A percentile compares a stretch with the other conserved stretches of the same genome.
Evolutionary conservation across 2,113 vertebrate species (phyloP).

Genomic region (Odontesthes bonariensis): DNA sequence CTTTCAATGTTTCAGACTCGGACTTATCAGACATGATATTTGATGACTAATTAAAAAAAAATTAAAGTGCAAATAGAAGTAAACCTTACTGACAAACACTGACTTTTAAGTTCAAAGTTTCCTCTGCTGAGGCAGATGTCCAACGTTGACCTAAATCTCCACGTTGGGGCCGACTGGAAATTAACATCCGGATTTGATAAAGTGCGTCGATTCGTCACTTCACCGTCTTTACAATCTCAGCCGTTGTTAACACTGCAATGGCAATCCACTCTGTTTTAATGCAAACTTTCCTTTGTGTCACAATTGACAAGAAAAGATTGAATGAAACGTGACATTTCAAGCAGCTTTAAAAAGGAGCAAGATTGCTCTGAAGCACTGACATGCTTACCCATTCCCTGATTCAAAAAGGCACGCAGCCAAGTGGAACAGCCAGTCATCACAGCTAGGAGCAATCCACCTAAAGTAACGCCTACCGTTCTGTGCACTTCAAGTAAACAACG

Average conservation of each 20-base stretch:
- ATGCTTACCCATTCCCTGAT: not conserved
- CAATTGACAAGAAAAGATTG: not conserved
- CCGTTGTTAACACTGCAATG: not conserved
- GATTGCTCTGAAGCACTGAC: not conserved
- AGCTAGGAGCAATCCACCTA: not conserved
- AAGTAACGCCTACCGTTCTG: not conserved
- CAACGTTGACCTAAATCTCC: not conserved
- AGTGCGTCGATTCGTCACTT: not conserved
- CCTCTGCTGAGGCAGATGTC: slow-evolving; percentile 4
- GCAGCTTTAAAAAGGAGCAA: not conserved
- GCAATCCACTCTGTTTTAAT: not conserved
- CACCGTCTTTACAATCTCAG: not conserved
- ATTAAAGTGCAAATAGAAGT: slow-evolving; percentile 65
- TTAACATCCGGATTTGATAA: not conserved
- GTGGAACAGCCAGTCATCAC: not conserved
- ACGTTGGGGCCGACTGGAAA: not conserved
- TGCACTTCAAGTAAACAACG: slow-evolving; percentile 30
- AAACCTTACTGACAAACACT: slow-evolving; percentile 19
- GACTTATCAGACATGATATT: not conserved
- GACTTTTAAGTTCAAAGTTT: not conserved
- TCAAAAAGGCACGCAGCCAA: slow-evolving; percentile 29
- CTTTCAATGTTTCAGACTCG: not conserved
- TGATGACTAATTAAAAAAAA: not conserved
- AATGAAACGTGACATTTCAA: not conserved
- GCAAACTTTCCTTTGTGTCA: not conserved